Evolutionary conservation across 2,113 vertebrate species (phyloP), one percentile per base, ranked within the genome.

Genomic region (Rhea pennata): DNA sequence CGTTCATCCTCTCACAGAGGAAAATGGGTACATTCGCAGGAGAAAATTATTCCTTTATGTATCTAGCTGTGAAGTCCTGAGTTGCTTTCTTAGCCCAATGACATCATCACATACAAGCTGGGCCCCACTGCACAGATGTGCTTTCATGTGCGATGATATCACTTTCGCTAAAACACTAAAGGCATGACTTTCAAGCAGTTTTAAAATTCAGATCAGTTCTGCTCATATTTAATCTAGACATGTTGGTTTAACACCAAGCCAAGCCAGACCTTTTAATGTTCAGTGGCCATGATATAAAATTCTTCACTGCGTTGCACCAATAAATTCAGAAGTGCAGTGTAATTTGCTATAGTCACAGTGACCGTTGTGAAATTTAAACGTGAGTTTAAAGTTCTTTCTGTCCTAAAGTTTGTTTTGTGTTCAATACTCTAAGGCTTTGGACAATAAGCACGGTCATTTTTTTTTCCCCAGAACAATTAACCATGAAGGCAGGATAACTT

Each of bases 191-290:
- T 97, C 93, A 95, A 97, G 95, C 95, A 92, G 96, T 96, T 98
- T 98, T 97, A 98, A 96, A 98, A 98, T 98, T 98, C 97, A 97
- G 96, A 98, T 97, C 97, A 97, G 97, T 94, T 97, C 94, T 96
- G 96, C 92, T 94, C 95, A 96, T 98, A 98, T 98, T 98, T 98
- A 98, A 98, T 98, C 95, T 93, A 96, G 98, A 98, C 96, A 97
- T 98, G 97, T 98, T 98, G 96, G 96, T 98, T 98, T 98, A 98
- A 98, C 98, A 97, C 94, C 97, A 98, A 97, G 97, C 97, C 98
- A 98, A 96, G 96, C 84, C 95, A 98, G 98, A 98, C 98, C 97
- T 98, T 97, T 98, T 95, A 98, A 98, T 97, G 98, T 97, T 98
- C 98, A 98, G 91, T 97, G 96, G 87, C 96, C 97, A 89, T 95